Conservation (phyloP, 2,888 invertebrate species). For the Drosophila maculinotata region DNA sequence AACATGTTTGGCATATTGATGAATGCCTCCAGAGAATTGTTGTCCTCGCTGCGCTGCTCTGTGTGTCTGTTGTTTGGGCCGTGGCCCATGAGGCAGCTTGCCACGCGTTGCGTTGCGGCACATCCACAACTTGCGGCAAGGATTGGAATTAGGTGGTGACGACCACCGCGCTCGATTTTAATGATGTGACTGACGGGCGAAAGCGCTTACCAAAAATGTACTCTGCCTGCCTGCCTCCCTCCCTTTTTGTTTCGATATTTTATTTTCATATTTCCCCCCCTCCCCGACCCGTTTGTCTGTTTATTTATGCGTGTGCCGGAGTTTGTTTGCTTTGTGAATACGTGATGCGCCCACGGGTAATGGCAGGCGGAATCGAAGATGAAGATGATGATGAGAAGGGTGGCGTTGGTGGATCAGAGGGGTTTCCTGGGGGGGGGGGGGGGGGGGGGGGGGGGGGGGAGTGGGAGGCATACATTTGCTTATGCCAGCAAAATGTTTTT, state of each 20-base stretch:
- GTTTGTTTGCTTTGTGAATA: conserved; percentile 81
- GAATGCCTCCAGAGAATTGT: conserved; percentile 77
- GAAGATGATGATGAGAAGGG: background rate
- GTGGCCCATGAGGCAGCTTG: conserved; percentile 25
- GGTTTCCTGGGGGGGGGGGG: background rate
- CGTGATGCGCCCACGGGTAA: conserved; percentile 69
- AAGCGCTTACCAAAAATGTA: conserved; percentile 52
- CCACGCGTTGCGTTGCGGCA: conserved; percentile 34
- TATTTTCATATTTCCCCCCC: conserved; percentile 54
- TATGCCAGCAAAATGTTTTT: conserved; percentile 56
- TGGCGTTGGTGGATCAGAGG: background rate
- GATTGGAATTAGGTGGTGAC: conserved; percentile 75
- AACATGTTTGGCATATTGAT: conserved; percentile 81
- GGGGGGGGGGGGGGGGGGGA: background rate
- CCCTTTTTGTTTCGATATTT: conserved; percentile 56
- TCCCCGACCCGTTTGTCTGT: conserved; percentile 36
- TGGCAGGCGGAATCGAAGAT: conserved; percentile 17
- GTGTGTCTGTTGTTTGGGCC: conserved; percentile 4
- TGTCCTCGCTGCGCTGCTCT: conserved; percentile 24
- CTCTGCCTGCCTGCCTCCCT: conserved; percentile 12
- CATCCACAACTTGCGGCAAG: conserved; percentile 68
- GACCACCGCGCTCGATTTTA: conserved; percentile 69
- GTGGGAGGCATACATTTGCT: conserved; percentile 43
- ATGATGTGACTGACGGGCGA: conserved; percentile 74
- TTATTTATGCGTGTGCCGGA: conserved; percentile 74